Conservation (phyloP, 2,888 invertebrate species). For the Iselma pallidipennis region DNA sequence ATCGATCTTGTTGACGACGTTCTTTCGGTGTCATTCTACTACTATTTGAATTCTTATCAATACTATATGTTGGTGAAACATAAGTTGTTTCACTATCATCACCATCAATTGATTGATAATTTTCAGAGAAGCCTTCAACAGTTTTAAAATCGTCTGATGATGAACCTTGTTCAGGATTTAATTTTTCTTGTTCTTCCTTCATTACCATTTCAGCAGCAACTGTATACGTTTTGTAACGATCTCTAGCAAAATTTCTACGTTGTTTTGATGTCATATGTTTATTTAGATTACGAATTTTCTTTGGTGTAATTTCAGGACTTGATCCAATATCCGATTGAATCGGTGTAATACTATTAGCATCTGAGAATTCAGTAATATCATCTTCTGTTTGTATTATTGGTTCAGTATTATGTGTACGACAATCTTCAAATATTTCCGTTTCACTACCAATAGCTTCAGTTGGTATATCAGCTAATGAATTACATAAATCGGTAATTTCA, state of each 20-base stretch:
- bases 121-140: conserved; percentile 23
- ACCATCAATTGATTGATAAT: conserved; percentile 34
- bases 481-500: conserved; percentile 65
- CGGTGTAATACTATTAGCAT: conserved; percentile 65
- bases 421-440: conserved; percentile 61
- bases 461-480: conserved; percentile 58
- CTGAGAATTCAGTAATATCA: conserved; percentile 54
- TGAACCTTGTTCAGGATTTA: conserved; percentile 24
- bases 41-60: conserved; percentile 30
- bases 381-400: conserved; percentile 42
- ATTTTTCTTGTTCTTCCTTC: conserved; percentile 51
- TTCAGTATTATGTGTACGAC: conserved; percentile 47
- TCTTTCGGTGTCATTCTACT: conserved; percentile 65
- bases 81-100: conserved; percentile 22
- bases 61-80: conserved; percentile 29
- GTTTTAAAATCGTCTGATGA: conserved; percentile 39
- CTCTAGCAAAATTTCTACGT: conserved; percentile 72
- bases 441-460: conserved; percentile 63
- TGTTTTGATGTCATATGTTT: conserved; percentile 74
- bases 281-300: conserved; percentile 60
- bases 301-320: conserved; percentile 77
- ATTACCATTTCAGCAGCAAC: conserved; percentile 67
- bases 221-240: conserved; percentile 82
- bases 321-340: conserved; percentile 64
- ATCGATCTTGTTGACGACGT: conserved; percentile 66